A percentile compares a stretch with the other conserved stretches of the same genome.
Evolutionary conservation across 2,888 invertebrate species (phyloP).

Genomic region (Cancer borealis): DNA sequence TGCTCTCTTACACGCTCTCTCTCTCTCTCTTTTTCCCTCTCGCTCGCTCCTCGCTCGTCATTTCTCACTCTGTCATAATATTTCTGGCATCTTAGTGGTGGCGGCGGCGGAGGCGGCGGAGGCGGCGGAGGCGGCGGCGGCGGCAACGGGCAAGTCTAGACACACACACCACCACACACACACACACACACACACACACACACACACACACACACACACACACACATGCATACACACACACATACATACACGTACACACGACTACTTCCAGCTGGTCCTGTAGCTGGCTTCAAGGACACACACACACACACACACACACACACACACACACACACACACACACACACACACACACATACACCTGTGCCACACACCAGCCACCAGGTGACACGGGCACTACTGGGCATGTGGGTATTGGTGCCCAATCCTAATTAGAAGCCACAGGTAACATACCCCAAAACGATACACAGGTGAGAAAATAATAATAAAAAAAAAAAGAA

Average conservation of each 20-base stretch:
- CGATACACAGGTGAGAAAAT: background rate
- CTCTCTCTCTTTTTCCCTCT: no score
- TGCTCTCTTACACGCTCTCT: no score
- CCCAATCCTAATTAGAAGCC: no score
- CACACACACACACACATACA: no score
- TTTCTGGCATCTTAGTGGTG: background rate
- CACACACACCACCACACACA: no score
- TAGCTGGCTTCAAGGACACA: background rate
- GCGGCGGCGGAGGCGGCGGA: background rate
- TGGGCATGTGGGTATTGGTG: no score
- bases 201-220: background rate
- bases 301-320: no score
- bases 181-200: background rate
- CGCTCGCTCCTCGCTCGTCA: background rate
- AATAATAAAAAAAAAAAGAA: no score
- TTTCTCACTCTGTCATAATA: conserved; percentile 32
- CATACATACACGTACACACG: background rate
- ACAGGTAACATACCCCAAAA: background rate
- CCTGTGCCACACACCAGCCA: no score
- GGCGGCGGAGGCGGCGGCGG: background rate
- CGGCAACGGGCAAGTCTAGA: background rate
- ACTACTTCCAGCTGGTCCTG: background rate
- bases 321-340: no score
- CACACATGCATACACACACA: no score
- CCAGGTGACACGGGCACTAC: no score